These are phyloP conservation scores for Leptodactylus fuscus DNA, from an alignment of 2,113 vertebrate species.

Conservation along the genomic window DNA sequence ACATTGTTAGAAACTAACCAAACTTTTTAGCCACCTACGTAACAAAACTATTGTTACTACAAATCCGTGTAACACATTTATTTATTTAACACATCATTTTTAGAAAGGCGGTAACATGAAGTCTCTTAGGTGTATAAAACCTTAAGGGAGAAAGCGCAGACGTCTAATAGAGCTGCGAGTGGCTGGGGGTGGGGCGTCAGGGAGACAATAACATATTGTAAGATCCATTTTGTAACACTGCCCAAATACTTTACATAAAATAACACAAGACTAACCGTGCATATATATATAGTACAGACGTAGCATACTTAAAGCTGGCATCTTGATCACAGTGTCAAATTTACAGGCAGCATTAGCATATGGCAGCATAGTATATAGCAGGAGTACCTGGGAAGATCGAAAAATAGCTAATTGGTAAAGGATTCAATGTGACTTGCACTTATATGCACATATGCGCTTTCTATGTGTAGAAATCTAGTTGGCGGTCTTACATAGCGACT, in stretches of 20 bases:
- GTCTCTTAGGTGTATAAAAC: not conserved
- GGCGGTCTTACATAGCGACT: no score
- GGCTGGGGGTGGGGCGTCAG: not conserved
- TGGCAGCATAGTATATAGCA: no score
- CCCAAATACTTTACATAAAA: not conserved
- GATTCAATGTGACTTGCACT: no score
- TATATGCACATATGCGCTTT: no score
- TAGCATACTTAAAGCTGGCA: not conserved
- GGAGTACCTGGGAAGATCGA: no score
- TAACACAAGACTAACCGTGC: not conserved
- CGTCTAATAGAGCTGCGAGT: not conserved
- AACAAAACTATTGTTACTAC: not conserved
- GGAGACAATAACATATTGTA: not conserved
- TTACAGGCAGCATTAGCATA: no score
- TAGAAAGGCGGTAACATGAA: slow-evolving; percentile 19
- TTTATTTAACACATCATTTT: not conserved
- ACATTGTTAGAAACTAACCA: not conserved
- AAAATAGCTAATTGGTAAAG: no score
- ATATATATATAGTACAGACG: no score
- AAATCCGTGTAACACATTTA: not conserved
- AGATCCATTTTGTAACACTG: not conserved
- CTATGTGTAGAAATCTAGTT: no score
- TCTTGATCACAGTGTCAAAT: no score
- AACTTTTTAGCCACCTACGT: not conserved
- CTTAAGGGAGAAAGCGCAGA: not conserved